Evolutionary conservation across 2,797 vertebrate genomes (phyloP), one percentile per base, ranked within the genome.

Genomic region (Silurus aristotelis): DNA sequence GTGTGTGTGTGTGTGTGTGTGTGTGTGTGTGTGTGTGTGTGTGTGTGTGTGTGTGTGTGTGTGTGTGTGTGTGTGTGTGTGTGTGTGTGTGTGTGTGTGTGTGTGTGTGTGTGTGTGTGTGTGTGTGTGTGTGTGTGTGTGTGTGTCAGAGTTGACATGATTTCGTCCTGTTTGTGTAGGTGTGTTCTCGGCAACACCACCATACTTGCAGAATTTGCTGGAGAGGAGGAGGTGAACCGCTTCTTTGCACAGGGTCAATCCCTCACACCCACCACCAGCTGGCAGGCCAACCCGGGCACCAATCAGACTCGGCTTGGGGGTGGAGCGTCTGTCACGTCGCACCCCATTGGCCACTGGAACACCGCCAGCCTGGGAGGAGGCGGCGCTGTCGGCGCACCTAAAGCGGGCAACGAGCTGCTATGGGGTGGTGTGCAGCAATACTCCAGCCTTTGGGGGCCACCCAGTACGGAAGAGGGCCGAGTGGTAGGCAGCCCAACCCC

Each of bases 181-280:
- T 99, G 97, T 77, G 97, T 99, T 87, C 96, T 99, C 90, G 97
- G 98, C 90, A 99, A 99, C 95, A 99, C 98, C 92, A 99, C 98
- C 94, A 99, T 99, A 94, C 93, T 99, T 94, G 98, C 98, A 0
- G 97, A 99, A 94, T 99, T 99, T 22, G 98, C 98, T 4, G 96
- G 97, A 0, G 98, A 99, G 90, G 98, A 99, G 83, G 98, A 99
- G 88, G 97, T 99, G 90, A 98, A 97, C 90, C 97, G 97, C 76
- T 99, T 98, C 95, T 94, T 99, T 91, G 97, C 98, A 89, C 97
- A 99, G 94, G 97, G 97, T 92, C 98, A 99, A 92, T 94, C 97
- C 0, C 95, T 98, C 90, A 94, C 96, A 0, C 96, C 97, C 94
- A 66, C 78, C 78, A 92, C 89, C 95, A 97, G 96, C 73, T 52